Percentiles rank a stretch among this genome's conserved stretches.
Evolutionary conservation across 2,113 vertebrate species (phyloP).

Genomic region (Camelus bactrianus): DNA sequence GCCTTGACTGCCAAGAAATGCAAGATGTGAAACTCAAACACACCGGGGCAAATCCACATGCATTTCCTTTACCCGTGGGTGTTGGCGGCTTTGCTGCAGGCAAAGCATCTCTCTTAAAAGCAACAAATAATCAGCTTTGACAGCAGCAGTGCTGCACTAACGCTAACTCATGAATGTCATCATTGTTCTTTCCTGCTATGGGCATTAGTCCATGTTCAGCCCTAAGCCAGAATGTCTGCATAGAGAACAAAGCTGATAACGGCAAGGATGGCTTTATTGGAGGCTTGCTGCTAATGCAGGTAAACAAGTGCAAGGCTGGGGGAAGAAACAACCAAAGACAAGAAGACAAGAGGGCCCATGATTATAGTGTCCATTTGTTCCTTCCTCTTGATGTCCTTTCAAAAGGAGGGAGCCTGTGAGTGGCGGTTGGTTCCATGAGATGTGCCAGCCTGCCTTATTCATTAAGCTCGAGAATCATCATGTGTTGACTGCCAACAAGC

Average conservation of each 20-base stretch:
- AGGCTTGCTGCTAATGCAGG: not conserved
- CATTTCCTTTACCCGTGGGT: not conserved
- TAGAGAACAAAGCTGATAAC: constrained; percentile 30
- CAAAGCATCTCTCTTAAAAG: constrained; percentile 37
- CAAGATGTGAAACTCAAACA: not conserved
- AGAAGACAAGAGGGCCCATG: not conserved
- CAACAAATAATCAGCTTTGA: constrained; percentile 1
- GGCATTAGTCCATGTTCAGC: not conserved
- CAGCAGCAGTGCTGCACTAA: not conserved
- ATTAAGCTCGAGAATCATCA: not conserved
- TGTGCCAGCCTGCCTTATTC: not conserved
- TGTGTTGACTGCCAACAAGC: not conserved
- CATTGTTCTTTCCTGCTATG: not conserved
- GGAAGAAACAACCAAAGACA: not conserved
- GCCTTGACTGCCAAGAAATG: not conserved
- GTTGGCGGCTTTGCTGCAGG: not conserved
- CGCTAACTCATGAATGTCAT: not conserved
- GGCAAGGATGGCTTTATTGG: not conserved
- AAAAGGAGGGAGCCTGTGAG: not conserved
- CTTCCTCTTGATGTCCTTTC: not conserved
- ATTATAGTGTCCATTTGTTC: not conserved
- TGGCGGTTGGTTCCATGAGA: not conserved
- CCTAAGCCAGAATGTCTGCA: constrained; percentile 31
- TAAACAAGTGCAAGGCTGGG: not conserved
- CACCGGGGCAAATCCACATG: not conserved